phyloP scores from a whole-genome alignment of 2,888 invertebrate species.

The Ectobius pallidus region DNA sequence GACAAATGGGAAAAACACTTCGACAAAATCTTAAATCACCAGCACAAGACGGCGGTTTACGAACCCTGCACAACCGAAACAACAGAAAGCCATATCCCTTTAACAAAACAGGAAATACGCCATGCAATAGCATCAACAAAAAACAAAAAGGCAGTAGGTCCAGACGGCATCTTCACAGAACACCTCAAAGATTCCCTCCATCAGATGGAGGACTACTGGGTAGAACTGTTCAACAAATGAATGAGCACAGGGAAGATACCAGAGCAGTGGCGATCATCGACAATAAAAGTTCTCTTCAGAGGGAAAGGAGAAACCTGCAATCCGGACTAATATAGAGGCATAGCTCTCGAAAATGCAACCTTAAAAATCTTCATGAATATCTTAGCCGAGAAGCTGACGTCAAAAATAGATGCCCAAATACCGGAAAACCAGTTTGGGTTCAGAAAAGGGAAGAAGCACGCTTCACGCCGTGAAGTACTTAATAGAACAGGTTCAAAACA shows the following conservation, averaged over 20 bases:
- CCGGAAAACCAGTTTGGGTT: too few species aligned
- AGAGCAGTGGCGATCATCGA: background rate
- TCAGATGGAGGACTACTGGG: background rate
- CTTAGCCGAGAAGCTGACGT: too few species aligned
- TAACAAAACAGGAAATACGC: background rate
- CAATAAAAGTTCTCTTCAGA: background rate
- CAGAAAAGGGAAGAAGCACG: too few species aligned
- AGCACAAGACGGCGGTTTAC: background rate
- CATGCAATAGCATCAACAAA: background rate
- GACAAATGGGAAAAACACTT: background rate
- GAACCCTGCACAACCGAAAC: background rate
- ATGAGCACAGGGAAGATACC: conserved; percentile 2
- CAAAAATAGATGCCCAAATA: too few species aligned
- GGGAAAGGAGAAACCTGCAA: background rate
- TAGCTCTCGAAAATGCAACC: background rate
- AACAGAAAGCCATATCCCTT: background rate
- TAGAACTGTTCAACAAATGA: background rate
- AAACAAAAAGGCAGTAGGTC: background rate
- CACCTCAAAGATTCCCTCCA: background rate
- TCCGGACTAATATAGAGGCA: background rate
- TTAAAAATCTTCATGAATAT: background rate
- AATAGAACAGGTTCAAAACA: too few species aligned
- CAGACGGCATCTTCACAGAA: background rate
- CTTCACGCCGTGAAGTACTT: too few species aligned
- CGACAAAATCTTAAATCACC: background rate